Conservation (phyloP, 2,888 invertebrate genomes). For the Patella caerulea region DNA sequence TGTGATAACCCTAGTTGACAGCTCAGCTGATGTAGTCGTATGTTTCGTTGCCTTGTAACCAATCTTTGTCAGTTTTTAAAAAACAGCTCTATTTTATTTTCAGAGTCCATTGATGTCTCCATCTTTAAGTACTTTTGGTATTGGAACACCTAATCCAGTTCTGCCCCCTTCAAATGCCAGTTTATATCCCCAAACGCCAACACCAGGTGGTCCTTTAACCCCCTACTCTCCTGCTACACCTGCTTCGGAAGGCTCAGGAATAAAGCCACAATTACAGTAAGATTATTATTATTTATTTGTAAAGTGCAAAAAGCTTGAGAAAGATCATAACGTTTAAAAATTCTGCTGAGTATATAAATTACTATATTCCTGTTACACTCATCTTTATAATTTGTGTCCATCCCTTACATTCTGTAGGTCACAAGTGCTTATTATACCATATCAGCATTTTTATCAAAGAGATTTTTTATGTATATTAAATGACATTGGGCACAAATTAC, state of each 20-base stretch:
- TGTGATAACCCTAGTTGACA: no score
- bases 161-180: conserved; percentile 66
- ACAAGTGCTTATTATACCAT: no score
- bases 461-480: no score
- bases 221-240: conserved; percentile 78
- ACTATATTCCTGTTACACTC: no score
- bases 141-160: conserved; percentile 56
- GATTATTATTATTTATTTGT: conserved; percentile 36
- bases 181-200: conserved; percentile 55
- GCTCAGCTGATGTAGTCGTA: no score
- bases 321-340: background rate
- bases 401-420: no score
- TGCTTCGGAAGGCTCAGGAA: conserved; percentile 85
- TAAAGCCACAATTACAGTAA: conserved; percentile 92
- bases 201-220: conserved; percentile 81
- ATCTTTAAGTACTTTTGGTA: conserved; percentile 53
- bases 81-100: conserved; percentile 12
- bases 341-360: no score
- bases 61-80: background rate
- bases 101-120: conserved; percentile 65
- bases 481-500: no score
- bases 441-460: no score
- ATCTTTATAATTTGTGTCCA: no score
- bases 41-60: background rate
- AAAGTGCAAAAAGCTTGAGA: no score